Conservation (phyloP, 2,888 invertebrate genomes). For the Tanytarsus gracilentus region DNA sequence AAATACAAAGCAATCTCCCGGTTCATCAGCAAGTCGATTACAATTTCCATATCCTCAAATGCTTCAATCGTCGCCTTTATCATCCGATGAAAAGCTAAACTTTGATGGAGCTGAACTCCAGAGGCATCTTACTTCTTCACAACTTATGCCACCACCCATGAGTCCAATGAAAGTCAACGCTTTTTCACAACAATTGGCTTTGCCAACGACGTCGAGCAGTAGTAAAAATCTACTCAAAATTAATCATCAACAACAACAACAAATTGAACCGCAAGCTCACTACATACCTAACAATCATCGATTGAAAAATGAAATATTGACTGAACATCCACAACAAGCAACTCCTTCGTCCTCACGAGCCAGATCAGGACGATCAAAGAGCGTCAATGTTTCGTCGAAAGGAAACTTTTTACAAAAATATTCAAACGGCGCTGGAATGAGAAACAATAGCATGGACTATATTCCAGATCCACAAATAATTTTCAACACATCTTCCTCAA, state of each 20-base stretch:
- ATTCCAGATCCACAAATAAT: constrained; percentile 28
- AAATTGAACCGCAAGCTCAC: constrained; percentile 19
- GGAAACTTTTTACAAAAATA: constrained; percentile 7
- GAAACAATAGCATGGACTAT: constrained; percentile 17
- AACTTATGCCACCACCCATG: constrained; percentile 19
- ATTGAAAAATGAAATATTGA: constrained; percentile 4
- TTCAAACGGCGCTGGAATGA: constrained; percentile 16
- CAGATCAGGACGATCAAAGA: constrained; percentile 4
- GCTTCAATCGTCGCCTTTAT: not conserved
- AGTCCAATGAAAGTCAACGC: constrained; percentile 9
- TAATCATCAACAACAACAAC: constrained; percentile 11
- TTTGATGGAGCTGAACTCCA: constrained; percentile 27
- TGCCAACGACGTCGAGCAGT: not conserved
- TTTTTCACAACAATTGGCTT: not conserved
- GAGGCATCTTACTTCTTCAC: constrained; percentile 15
- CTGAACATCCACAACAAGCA: not conserved
- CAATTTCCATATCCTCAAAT: constrained; percentile 9
- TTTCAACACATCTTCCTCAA: constrained; percentile 17
- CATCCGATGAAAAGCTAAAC: not conserved
- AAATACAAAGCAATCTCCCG: constrained; percentile 15
- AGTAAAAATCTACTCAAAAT: constrained; percentile 22
- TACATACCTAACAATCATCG: constrained; percentile 14
- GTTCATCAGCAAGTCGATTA: constrained; percentile 2
- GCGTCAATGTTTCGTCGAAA: not conserved
- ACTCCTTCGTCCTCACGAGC: not conserved